Evolutionary conservation across 2,888 invertebrate genomes (phyloP), one percentile per base, ranked within the genome.

Genomic region (Lasioglossum lativentre): DNA sequence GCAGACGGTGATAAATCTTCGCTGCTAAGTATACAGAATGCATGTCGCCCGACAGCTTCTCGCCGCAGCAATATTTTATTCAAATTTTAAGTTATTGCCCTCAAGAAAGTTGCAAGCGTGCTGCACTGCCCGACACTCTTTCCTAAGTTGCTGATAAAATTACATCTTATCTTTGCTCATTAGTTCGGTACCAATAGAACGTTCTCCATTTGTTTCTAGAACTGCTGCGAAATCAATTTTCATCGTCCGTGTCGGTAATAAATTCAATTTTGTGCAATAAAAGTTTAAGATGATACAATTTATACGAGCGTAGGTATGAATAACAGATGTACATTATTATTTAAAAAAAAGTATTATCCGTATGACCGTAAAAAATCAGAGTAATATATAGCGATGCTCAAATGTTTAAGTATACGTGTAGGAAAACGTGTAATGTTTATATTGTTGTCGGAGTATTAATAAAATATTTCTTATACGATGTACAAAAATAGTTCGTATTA

Each of bases 61-160:
- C 81, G 66, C 74, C 70, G 73, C 42, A 75, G 84, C 75, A 85
- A 85, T 85, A 85, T 85, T 85, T 85, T 85, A 85, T 85, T 85
- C 85, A 85, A 85, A 85, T 85, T 85, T 85, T 78, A 72, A 84
- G 75, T 78, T 75, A 75, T 78, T 78, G 30, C 78, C 42, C 8
- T 56, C 78, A 72, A 78, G 78, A 78, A 72, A 75, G 78, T 52
- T 42, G 59, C 56, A 47, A 73, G 47, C 34, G 45, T 38, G 30
- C 42, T 66, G 66, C 45, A 85, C 72, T 75, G 85, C 38, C 85
- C 45, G 73, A 68, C 27, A 42, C 40, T 23, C 68, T 30, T 42
- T 8, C 63, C 1, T 1, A 34, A 71, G 63, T 75, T 40, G 19
- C 34, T 23, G 23, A 68, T 68, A 23, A 23, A 34, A 34, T n/a